Percentiles rank a stretch among this genome's conserved stretches.
Conservation (phyloP, 1,140 invertebrate species). For the Macrobrachium rosenbergii region DNA sequence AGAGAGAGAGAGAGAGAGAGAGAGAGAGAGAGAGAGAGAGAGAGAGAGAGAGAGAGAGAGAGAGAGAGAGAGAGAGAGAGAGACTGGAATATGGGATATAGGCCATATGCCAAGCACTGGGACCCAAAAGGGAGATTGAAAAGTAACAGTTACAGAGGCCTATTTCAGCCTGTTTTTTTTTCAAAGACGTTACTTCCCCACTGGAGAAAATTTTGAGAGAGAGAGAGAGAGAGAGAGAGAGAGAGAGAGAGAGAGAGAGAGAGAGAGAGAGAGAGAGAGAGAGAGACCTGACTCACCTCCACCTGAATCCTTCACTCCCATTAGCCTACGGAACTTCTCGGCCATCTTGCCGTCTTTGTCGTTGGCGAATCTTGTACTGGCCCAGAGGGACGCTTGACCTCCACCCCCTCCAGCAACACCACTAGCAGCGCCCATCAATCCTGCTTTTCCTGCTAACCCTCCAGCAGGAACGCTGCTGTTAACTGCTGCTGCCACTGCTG, state of each 20-base stretch:
- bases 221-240: background rate
- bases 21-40: no score
- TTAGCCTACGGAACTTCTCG: conserved; percentile 73
- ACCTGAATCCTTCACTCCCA: conserved; percentile 71
- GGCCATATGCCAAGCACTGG: no score
- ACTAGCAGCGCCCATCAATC: background rate
- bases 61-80: no score
- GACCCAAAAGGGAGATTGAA: no score
- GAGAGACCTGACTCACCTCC: background rate
- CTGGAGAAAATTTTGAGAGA: background rate
- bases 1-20: no score
- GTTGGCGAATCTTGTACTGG: conserved; percentile 68
- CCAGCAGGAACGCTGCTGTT: background rate
- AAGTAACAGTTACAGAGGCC: no score
- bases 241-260: background rate
- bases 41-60: no score
- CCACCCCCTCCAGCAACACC: background rate
- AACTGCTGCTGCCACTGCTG: background rate
- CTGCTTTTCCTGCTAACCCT: background rate
- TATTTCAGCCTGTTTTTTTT: no score
- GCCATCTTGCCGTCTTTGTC: conserved; percentile 71
- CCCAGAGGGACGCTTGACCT: conserved; percentile 58
- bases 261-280: background rate
- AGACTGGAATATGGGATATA: no score
- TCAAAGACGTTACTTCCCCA: no score